These are phyloP conservation scores for Ectemnius cavifrons DNA, from an alignment of 2,888 invertebrate species.

Conservation along the genomic window DNA sequence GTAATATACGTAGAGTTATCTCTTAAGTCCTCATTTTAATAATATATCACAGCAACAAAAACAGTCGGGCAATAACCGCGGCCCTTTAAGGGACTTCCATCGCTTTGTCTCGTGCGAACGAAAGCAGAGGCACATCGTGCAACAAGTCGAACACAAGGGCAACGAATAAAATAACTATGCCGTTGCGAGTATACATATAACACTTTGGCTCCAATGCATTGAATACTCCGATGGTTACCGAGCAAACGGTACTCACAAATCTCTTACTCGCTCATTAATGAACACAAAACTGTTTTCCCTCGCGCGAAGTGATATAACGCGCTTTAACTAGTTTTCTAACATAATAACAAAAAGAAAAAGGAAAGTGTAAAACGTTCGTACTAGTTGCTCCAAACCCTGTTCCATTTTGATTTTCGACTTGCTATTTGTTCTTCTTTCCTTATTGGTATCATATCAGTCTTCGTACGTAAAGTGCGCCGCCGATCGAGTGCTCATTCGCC, in stretches of 20 bases:
- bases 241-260: too few relatives aligned
- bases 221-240: not conserved
- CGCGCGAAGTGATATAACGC: not conserved
- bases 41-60: conserved; percentile 62
- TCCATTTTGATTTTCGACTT: conserved; percentile 26
- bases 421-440: conserved; percentile 38
- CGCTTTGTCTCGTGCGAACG: conserved; percentile 18
- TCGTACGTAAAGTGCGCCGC: conserved; percentile 14
- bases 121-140: conserved; percentile 33
- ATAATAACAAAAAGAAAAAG: not conserved
- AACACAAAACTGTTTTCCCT: too few relatives aligned
- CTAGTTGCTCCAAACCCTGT: conserved; percentile 58
- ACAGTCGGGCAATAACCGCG: conserved; percentile 60
- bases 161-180: conserved; percentile 17
- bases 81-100: conserved; percentile 37
- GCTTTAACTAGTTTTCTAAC: not conserved
- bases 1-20: conserved; percentile 36
- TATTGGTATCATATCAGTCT: conserved; percentile 41
- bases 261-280: too few relatives aligned
- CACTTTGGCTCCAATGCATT: conserved; percentile 21
- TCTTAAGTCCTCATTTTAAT: conserved; percentile 43
- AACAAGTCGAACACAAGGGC: conserved; percentile 25
- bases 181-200: conserved; percentile 27
- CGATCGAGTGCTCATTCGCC: not conserved
- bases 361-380: conserved; percentile 42